Percentiles rank a stretch among this genome's conserved stretches.
Conservation (phyloP, 2,888 invertebrate genomes). For the Zaprionus bogoriensis region DNA sequence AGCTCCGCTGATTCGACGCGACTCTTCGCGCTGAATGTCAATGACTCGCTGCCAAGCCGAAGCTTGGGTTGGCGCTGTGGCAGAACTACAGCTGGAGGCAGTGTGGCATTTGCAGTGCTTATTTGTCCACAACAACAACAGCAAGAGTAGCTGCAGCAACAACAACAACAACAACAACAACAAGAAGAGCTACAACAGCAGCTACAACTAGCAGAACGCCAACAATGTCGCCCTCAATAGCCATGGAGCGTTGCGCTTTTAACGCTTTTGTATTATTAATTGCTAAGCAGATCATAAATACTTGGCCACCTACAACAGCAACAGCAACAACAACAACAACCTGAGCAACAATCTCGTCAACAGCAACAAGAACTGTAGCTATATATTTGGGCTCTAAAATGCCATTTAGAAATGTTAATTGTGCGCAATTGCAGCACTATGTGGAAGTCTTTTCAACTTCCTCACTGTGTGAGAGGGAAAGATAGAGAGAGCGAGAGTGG, state of each 20-base stretch:
- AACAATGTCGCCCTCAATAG: slow-evolving; percentile 70
- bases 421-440: slow-evolving; percentile 3
- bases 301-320: slow-evolving; percentile 11
- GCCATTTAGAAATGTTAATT: slow-evolving; percentile 73
- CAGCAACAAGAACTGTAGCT: slow-evolving; percentile 27
- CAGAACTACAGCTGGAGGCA: slow-evolving; percentile 36
- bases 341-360: slow-evolving; percentile 10
- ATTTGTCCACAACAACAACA: slow-evolving; percentile 56
- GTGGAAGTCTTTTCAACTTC: slow-evolving; percentile 12
- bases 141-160: slow-evolving; percentile 20
- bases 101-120: slow-evolving; percentile 64
- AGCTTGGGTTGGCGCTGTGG: slow-evolving; percentile 5
- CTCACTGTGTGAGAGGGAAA: neutral
- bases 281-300: slow-evolving; percentile 66
- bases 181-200: slow-evolving; percentile 10
- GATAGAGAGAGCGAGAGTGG: neutral
- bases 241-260: slow-evolving; percentile 70
- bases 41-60: slow-evolving; percentile 39
- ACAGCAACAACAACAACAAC: slow-evolving; percentile 11
- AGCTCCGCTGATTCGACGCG: slow-evolving; percentile 35
- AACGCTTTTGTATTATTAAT: slow-evolving; percentile 67
- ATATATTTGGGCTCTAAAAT: slow-evolving; percentile 44
- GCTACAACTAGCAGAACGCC: slow-evolving; percentile 11
- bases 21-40: slow-evolving; percentile 61
- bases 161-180: slow-evolving; percentile 16